phyloP scores from a whole-genome alignment of 2,888 invertebrate genomes.

The Gandaritis pyraliata region DNA sequence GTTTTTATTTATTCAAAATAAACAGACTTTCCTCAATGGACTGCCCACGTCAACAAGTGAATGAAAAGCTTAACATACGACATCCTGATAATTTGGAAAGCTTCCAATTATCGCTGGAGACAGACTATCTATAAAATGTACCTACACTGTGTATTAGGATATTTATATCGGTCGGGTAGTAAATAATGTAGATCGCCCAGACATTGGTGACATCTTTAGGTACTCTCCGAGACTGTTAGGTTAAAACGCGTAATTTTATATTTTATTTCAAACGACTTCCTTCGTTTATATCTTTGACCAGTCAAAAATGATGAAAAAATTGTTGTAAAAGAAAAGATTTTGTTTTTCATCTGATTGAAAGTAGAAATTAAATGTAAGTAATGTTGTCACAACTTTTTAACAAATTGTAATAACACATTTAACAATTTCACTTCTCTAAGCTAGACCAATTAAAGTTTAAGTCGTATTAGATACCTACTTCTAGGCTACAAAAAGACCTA shows the following conservation, averaged over 20 bases:
- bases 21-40: constrained; percentile 41
- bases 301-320: too few species aligned
- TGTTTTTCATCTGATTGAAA: too few species aligned
- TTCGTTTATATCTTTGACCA: too few species aligned
- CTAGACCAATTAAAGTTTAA: too few species aligned
- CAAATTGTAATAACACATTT: too few species aligned
- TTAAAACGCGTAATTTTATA: constrained; percentile 18
- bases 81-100: constrained; percentile 58
- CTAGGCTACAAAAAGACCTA: too few species aligned
- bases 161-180: constrained; percentile 61
- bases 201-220: constrained; percentile 65
- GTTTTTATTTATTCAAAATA: not conserved
- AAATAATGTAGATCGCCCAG: constrained; percentile 66
- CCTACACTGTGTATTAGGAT: too few species aligned
- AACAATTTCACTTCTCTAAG: too few species aligned
- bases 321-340: too few species aligned
- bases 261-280: not conserved
- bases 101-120: constrained; percentile 52
- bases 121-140: constrained; percentile 8
- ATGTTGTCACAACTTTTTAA: too few species aligned
- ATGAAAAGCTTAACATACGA: constrained; percentile 55
- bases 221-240: constrained; percentile 60
- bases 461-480: too few species aligned
- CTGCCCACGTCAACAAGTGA: constrained; percentile 49
- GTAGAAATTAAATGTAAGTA: too few species aligned